Evolutionary conservation across 1,140 invertebrate genomes (phyloP).

Genomic region (Papilio helenus): DNA sequence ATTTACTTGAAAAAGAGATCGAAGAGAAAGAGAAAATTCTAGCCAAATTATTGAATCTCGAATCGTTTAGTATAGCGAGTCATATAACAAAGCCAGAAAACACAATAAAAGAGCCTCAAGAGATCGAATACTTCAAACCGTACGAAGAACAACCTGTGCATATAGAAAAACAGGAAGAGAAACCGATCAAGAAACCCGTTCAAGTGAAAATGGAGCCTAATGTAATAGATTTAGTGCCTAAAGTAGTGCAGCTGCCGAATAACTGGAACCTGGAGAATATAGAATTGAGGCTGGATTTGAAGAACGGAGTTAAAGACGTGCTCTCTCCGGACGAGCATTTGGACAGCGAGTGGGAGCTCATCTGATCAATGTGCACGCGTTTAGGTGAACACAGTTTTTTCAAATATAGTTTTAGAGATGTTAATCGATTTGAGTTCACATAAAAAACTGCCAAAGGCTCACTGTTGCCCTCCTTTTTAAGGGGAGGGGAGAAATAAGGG

Average conservation of each 20-base stretch:
- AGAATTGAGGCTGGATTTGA: conserved; percentile 67
- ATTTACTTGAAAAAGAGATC: conserved; percentile 74
- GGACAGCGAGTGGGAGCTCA: conserved; percentile 76
- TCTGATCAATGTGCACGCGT: conserved; percentile 47
- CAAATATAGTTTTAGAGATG: background rate
- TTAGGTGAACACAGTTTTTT: background rate
- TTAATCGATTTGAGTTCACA: background rate
- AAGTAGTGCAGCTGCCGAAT: conserved; percentile 72
- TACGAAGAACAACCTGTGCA: conserved; percentile 41
- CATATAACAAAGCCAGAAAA: conserved; percentile 27
- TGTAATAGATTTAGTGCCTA: conserved; percentile 67
- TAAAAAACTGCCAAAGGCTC: too few relatives aligned
- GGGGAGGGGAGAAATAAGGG: too few relatives aligned
- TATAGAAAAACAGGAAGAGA: conserved; percentile 43
- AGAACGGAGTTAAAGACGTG: conserved; percentile 59
- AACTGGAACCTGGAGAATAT: conserved; percentile 77
- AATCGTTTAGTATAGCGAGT: conserved; percentile 71
- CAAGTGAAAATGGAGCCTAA: conserved; percentile 49
- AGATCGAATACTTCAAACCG: conserved; percentile 38
- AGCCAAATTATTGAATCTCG: conserved; percentile 78
- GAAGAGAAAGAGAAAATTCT: conserved; percentile 80
- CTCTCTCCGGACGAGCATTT: conserved; percentile 69
- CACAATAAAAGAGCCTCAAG: conserved; percentile 20
- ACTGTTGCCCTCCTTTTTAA: too few relatives aligned
- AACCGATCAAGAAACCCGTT: conserved; percentile 44